Base-by-base conservation (phyloP, 2,888 invertebrate genomes). In the Harmothoe impar region DNA sequence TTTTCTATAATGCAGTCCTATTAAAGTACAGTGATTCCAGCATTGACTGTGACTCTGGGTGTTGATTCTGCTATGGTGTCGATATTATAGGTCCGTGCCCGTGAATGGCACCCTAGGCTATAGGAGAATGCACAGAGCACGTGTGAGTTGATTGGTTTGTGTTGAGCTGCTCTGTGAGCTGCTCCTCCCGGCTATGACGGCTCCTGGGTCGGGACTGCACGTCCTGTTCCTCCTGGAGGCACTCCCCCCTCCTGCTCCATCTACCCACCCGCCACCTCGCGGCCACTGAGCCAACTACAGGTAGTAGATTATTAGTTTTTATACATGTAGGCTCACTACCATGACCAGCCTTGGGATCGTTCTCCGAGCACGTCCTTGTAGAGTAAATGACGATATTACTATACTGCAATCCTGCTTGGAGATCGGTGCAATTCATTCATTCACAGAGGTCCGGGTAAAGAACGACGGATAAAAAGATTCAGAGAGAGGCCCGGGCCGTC, bases 391-490 rank as follows among this genome's bases (percentile, higher is more conserved):
- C 29, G 1, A 0, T 72, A 15, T 7, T 72, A 15, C 72, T 23
- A n/a, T 23, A 25, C 3, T 72, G 29, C 5, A 17, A 25, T 3
- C 29, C 29, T 29, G 25, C 72, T 62, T 25, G 31, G 72, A 25
- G 72, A 29, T 15, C 29, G 17, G 29, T 15, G 72, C 25, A 25
- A 72, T 29, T 72, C 72, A 72, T 72, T 72, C 72, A 72, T 72
- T 72, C 72, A 72, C 15, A 25, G 72, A 72, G n/a, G 20, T 72
- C 72, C 72, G 29, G 72, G 72, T n/a, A 72, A 72, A 72, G 31
- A 25, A 29, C 15, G 25, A 25, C 3, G 29, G 7, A 62, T n/a
- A 62, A 5, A 62, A 62, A 20, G 62, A 3, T 43, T 3, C 10
- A 43, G 43, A 43, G 43, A 43, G 7, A 3, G 15, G 62, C 62